These are phyloP conservation scores for Syrrhaptes paradoxus DNA, from an alignment of 2,113 vertebrate species.

Conservation along the genomic window DNA sequence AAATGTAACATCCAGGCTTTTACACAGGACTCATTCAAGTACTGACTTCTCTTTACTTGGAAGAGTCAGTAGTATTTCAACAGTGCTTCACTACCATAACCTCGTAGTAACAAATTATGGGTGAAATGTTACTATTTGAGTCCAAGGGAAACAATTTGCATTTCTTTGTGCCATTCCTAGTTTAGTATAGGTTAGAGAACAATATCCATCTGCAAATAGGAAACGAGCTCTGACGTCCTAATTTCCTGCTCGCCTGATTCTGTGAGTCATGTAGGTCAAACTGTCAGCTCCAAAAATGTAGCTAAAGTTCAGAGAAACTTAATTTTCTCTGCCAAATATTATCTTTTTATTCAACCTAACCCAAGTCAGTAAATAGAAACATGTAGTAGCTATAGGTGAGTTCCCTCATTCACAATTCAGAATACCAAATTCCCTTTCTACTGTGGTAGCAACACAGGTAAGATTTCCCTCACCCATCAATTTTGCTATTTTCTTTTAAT, in stretches of 20 bases:
- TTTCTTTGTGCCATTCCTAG: background rate
- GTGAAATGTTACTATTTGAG: conserved; percentile 42
- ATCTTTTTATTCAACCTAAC: background rate
- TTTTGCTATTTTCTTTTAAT: background rate
- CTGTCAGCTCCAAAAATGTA: background rate
- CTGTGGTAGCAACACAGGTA: background rate
- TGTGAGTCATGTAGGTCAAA: background rate
- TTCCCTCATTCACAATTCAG: background rate
- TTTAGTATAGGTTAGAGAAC: background rate
- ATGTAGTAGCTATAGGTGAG: background rate
- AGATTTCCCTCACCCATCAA: background rate
- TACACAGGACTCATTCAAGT: background rate
- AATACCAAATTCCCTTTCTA: background rate
- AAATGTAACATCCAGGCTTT: background rate
- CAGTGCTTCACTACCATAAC: background rate
- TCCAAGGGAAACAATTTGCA: background rate
- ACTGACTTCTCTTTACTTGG: background rate
- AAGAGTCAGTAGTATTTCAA: background rate
- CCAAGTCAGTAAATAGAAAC: background rate
- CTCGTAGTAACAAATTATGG: background rate
- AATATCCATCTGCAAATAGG: conserved; percentile 34
- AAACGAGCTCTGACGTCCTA: conserved; percentile 13
- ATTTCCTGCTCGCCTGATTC: background rate
- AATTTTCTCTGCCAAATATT: background rate
- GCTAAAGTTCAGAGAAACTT: background rate